These are phyloP conservation scores for Celastrina argiolus DNA, from an alignment of 2,888 invertebrate species.

Conservation along the genomic window DNA sequence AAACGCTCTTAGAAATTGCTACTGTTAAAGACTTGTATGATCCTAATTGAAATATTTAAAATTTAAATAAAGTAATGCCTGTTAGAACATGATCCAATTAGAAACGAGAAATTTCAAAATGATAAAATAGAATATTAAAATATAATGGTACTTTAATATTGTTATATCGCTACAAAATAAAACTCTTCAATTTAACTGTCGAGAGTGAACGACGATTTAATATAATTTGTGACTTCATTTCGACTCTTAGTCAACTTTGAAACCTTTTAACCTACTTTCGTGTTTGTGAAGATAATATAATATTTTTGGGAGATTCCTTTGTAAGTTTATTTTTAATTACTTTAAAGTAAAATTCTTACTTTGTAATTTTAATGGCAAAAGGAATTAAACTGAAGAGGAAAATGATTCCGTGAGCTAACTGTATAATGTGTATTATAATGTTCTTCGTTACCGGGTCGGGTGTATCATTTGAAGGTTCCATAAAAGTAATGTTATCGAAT, in stretches of 20 bases:
- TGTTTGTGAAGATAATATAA: neutral
- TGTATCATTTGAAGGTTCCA: too few species aligned
- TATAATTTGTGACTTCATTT: neutral
- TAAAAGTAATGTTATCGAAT: too few species aligned
- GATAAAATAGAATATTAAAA: too few species aligned
- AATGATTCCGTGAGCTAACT: neutral
- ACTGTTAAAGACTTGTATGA: too few species aligned
- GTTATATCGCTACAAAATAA: neutral
- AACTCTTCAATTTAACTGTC: neutral
- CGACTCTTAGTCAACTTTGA: neutral
- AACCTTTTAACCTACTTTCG: constrained; percentile 2
- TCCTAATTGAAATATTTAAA: too few species aligned
- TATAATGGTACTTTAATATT: too few species aligned
- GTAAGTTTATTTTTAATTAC: neutral
- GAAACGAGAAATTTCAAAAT: too few species aligned
- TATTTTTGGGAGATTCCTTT: neutral
- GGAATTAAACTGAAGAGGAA: neutral
- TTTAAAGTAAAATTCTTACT: neutral
- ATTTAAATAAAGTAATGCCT: too few species aligned
- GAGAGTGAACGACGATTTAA: neutral
- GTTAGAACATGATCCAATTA: too few species aligned
- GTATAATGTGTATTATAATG: neutral
- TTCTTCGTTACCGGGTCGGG: neutral
- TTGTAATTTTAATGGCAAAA: neutral
- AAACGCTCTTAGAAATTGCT: too few species aligned